phyloP scores from a whole-genome alignment of 2,113 vertebrate genomes.

The Phodopus roborovskii region DNA sequence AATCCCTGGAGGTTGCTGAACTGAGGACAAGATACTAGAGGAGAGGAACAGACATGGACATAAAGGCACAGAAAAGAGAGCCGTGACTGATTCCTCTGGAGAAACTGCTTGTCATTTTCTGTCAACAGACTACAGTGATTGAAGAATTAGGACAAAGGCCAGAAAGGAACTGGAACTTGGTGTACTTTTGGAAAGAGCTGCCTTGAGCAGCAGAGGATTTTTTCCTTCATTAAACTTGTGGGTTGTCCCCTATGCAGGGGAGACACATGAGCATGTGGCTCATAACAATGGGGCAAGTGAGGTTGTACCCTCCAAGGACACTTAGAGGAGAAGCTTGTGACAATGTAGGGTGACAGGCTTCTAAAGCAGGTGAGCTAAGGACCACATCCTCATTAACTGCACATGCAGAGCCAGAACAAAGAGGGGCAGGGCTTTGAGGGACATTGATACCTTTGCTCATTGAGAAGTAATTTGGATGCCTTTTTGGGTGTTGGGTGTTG shows the following conservation, averaged over 20 bases:
- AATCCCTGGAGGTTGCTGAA: background rate
- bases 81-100: background rate
- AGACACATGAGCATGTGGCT: background rate
- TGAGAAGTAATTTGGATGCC: background rate
- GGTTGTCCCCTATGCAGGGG: background rate
- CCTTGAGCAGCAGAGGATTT: background rate
- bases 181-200: constrained; percentile 40
- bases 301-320: background rate
- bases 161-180: constrained; percentile 46
- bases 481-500: background rate
- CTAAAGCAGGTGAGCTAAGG: background rate
- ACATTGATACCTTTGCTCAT: background rate
- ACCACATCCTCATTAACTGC: background rate
- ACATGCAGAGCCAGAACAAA: background rate
- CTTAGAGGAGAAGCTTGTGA: background rate
- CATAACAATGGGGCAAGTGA: background rate
- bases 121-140: constrained; percentile 42
- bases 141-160: constrained; percentile 21
- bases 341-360: background rate
- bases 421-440: background rate
- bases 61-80: background rate
- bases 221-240: constrained; percentile 5
- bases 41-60: no score
- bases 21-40: background rate
- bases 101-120: constrained; percentile 15